Percentiles rank a stretch among this genome's conserved stretches.
Conservation (phyloP, 1,140 invertebrate species). For the Bombus turneri region DNA sequence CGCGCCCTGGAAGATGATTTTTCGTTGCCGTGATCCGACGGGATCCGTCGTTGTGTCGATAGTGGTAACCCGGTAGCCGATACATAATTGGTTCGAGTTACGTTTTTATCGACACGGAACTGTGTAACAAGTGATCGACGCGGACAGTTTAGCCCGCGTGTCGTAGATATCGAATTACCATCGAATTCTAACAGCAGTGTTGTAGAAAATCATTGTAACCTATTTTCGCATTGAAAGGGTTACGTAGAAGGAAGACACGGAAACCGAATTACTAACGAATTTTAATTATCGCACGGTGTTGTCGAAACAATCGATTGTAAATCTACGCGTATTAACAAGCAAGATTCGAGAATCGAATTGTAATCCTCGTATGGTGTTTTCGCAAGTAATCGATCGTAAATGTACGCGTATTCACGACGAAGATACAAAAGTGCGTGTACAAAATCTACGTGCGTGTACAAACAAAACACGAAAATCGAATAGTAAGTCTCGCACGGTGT, state of each 20-base stretch:
- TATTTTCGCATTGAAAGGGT: neutral
- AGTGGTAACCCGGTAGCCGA: slow-evolving; percentile 2
- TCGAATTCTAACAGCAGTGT: neutral
- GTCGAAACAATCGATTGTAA: neutral
- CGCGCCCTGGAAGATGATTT: slow-evolving; percentile 1
- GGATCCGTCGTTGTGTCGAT: neutral
- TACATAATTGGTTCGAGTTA: neutral
- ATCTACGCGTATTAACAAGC: too few relatives aligned
- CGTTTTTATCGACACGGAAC: neutral
- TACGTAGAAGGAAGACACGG: neutral
- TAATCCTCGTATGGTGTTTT: too few relatives aligned
- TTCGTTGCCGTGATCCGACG: neutral
- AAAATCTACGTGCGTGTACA: too few relatives aligned
- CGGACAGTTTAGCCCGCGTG: neutral
- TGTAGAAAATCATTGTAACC: neutral
- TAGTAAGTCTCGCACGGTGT: too few relatives aligned
- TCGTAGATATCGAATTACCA: neutral
- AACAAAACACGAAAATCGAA: too few relatives aligned
- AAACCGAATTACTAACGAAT: neutral
- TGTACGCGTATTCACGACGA: too few relatives aligned
- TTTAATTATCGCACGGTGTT: neutral
- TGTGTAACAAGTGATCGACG: neutral
- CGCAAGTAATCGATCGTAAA: too few relatives aligned
- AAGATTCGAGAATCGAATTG: too few relatives aligned
- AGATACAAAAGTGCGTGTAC: too few relatives aligned